A percentile compares a stretch with the other conserved stretches of the same genome.
phyloP scores from a whole-genome alignment of 2,888 invertebrate genomes.

The Hydrotaea cyrtoneurina region DNA sequence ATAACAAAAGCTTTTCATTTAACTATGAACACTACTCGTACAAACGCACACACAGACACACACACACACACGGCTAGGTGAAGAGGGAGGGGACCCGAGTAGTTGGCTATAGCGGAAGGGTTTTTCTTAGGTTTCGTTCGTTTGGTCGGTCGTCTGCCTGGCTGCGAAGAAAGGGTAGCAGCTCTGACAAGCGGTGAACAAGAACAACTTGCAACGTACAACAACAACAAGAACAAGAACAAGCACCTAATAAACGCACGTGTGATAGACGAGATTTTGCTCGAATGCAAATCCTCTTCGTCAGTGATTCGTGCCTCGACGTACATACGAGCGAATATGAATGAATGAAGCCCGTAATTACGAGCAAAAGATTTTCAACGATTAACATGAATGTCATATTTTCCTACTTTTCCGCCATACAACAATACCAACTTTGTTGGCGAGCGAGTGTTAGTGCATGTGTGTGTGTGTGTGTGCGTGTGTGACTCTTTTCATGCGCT shows the following conservation, averaged over 20 bases:
- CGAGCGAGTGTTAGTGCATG: conserved; percentile 31
- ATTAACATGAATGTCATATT: conserved; percentile 61
- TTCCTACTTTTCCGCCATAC: conserved; percentile 33
- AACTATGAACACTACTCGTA: conserved; percentile 18
- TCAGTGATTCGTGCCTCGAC: background rate
- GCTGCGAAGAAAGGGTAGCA: background rate
- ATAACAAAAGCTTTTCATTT: conserved; percentile 71
- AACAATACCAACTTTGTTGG: conserved; percentile 56
- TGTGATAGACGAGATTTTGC: conserved; percentile 34
- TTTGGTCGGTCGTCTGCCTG: background rate
- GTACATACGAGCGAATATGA: background rate
- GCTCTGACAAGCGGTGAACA: background rate
- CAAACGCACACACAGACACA: too few species aligned
- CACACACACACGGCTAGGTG: too few species aligned
- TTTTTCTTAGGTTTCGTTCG: background rate
- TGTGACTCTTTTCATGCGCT: conserved; percentile 24
- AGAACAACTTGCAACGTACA: conserved; percentile 6
- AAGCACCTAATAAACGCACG: conserved; percentile 3
- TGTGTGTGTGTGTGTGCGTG: conserved; percentile 52
- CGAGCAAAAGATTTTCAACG: conserved; percentile 56
- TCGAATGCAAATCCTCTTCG: conserved; percentile 21
- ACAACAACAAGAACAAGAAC: too few species aligned
- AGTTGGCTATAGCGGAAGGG: background rate
- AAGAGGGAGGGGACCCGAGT: background rate
- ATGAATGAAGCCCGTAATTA: conserved; percentile 51